A percentile compares a stretch with the other conserved stretches of the same genome.
phyloP scores from a whole-genome alignment of 1,140 invertebrate genomes.

The Eurosta solidaginis region DNA sequence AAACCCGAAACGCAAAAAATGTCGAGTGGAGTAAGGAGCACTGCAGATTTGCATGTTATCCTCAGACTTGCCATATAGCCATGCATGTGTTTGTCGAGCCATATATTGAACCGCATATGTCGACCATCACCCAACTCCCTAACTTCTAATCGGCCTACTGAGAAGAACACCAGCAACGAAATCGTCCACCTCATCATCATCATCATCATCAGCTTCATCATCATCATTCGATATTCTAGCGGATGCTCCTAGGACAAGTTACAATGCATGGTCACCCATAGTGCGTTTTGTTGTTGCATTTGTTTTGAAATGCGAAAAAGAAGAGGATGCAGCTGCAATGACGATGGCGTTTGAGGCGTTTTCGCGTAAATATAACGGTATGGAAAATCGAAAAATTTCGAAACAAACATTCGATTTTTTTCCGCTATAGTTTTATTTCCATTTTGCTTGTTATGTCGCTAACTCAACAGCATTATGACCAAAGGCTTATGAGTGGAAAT shows the following conservation, averaged over 20 bases:
- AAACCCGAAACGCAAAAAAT: neutral
- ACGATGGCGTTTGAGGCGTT: neutral
- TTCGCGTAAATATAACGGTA: conserved; percentile 15
- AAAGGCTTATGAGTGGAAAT: neutral
- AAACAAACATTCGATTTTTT: conserved; percentile 26
- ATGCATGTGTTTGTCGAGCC: neutral
- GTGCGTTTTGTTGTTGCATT: conserved; percentile 5
- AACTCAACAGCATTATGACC: neutral
- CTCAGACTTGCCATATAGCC: neutral
- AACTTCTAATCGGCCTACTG: neutral
- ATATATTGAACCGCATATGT: neutral
- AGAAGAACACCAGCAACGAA: neutral
- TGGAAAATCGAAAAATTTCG: conserved; percentile 17
- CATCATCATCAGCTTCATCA: neutral
- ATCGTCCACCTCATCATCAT: neutral
- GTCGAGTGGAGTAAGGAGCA: neutral
- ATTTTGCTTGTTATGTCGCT: neutral
- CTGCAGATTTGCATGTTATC: neutral
- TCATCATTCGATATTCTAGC: conserved; percentile 10
- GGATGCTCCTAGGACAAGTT: neutral
- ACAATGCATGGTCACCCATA: neutral
- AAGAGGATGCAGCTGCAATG: neutral
- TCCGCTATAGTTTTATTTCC: conserved; percentile 24
- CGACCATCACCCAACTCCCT: too few species aligned
- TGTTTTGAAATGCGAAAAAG: neutral